Evolutionary conservation across 2,113 vertebrate genomes (phyloP).

Genomic region (Ramphastos sulfuratus): DNA sequence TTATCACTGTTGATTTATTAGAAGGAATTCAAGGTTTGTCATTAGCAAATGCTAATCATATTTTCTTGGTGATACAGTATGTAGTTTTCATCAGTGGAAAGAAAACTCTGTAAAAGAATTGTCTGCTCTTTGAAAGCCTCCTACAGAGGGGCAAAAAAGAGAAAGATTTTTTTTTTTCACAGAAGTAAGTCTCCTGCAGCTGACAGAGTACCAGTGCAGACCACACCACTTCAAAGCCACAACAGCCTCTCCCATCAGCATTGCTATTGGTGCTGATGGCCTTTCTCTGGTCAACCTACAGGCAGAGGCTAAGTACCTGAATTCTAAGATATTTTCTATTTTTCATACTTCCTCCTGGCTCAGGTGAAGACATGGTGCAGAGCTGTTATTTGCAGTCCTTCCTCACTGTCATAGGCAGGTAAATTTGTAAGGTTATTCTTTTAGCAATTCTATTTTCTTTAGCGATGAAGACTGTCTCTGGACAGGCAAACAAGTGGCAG

Average conservation of each 20-base stretch:
- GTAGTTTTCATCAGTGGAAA: neutral
- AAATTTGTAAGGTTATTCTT: conserved; percentile 54
- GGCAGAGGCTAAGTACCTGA: neutral
- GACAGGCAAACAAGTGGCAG: conserved; percentile 35
- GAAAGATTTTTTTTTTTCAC: neutral
- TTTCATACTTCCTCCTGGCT: conserved; percentile 34
- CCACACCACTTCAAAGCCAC: neutral
- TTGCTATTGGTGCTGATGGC: neutral
- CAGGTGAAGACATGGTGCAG: neutral
- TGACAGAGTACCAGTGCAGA: neutral
- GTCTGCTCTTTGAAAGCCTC: neutral
- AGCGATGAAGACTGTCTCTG: conserved; percentile 54
- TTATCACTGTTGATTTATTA: neutral
- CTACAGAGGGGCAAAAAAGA: neutral
- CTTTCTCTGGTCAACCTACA: neutral
- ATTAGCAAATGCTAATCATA: neutral
- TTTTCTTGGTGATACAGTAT: neutral
- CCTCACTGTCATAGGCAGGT: neutral
- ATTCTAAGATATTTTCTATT: conserved; percentile 34
- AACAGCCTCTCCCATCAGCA: neutral
- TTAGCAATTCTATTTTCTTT: neutral
- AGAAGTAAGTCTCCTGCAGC: conserved; percentile 16
- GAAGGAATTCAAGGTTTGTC: neutral
- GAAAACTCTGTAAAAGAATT: neutral
- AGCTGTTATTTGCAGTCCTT: conserved; percentile 52